Conservation (phyloP, 2,113 vertebrate species). For the Pterocles orientalis region DNA sequence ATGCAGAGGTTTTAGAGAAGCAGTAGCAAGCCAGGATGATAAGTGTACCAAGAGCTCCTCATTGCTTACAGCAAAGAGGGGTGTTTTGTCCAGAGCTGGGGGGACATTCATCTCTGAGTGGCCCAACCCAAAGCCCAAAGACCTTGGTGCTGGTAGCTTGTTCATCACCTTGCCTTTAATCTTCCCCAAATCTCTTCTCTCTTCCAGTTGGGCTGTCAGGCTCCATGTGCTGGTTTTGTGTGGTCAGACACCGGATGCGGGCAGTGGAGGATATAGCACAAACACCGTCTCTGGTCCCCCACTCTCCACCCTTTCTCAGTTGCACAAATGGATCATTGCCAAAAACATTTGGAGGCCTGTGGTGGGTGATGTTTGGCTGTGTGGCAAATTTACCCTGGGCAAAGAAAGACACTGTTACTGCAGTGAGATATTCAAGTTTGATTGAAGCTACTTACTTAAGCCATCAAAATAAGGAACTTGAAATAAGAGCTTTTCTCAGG, state of each 20-base stretch:
- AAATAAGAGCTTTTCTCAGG: not conserved
- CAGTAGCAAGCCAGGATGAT: not conserved
- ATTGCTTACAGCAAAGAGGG: not conserved
- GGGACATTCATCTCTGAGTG: not conserved
- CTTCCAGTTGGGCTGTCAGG: not conserved
- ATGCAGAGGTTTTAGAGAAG: not conserved
- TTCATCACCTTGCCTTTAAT: not conserved
- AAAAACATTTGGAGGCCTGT: not conserved
- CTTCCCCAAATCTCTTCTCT: not conserved
- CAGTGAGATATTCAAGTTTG: not conserved
- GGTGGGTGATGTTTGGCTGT: not conserved
- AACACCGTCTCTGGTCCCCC: not conserved
- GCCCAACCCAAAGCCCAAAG: not conserved
- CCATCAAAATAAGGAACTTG: not conserved
- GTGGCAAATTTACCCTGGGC: not conserved
- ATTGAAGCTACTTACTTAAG: not conserved
- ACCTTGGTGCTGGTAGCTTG: not conserved
- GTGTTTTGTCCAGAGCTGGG: not conserved
- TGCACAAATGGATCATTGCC: not conserved
- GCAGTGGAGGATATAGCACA: not conserved
- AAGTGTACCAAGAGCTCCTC: not conserved
- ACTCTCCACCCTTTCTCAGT: not conserved
- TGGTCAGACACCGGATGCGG: not conserved
- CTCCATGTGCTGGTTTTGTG: not conserved
- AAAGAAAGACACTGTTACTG: not conserved